Conservation (phyloP, 2,113 vertebrate species). For the Notothenia rossii region DNA sequence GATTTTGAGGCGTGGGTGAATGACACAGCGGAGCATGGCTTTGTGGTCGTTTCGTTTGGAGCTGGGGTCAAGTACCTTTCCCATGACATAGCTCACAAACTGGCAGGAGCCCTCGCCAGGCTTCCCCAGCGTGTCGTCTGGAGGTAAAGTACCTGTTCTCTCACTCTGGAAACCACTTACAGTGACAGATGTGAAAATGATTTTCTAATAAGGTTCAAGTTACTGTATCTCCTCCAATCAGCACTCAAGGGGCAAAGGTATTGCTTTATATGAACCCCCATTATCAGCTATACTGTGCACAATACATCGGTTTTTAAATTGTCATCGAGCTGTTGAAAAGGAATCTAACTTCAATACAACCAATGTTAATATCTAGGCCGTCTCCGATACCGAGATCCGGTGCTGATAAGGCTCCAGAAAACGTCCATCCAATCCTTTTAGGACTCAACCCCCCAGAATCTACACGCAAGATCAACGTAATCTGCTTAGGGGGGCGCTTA, state of each 20-base stretch:
- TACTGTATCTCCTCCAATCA: background rate
- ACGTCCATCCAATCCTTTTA: too few relatives aligned
- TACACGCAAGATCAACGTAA: too few relatives aligned
- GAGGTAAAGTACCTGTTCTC: constrained; percentile 86
- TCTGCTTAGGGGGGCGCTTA: too few relatives aligned
- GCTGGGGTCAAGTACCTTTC: constrained; percentile 98
- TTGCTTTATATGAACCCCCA: background rate
- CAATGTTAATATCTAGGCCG: too few relatives aligned
- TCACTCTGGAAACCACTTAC: background rate
- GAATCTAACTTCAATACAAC: too few relatives aligned
- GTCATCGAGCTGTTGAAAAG: too few relatives aligned
- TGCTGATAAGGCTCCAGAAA: too few relatives aligned
- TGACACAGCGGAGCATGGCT: constrained; percentile 90
- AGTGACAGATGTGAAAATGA: constrained; percentile 5
- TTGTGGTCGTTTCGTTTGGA: constrained; percentile 96
- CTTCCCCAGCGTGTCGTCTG: constrained; percentile 95
- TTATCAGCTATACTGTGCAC: background rate
- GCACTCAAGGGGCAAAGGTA: background rate
- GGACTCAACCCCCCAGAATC: too few relatives aligned
- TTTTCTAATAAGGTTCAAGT: background rate
- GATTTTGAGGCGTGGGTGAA: constrained; percentile 93
- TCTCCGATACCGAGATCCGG: too few relatives aligned
- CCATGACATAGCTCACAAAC: constrained; percentile 92
- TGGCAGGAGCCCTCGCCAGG: constrained; percentile 91
- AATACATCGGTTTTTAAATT: too few relatives aligned